Evolutionary conservation across 1,140 invertebrate genomes (phyloP).

Genomic region (Orius laevigatus): DNA sequence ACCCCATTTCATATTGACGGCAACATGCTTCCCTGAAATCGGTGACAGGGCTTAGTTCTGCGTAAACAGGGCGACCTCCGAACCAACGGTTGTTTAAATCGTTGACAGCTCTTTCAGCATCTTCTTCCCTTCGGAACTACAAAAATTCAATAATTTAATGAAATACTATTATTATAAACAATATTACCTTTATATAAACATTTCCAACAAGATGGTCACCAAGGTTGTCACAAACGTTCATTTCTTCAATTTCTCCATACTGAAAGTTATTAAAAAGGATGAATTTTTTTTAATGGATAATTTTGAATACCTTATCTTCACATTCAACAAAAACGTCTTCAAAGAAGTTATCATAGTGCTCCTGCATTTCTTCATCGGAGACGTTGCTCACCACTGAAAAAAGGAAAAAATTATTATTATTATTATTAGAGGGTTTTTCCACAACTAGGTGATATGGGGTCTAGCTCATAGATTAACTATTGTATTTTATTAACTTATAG

Average conservation of each 20-base stretch:
- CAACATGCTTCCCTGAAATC: constrained; percentile 98
- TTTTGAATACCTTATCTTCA: constrained; percentile 62
- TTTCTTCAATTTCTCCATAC: constrained; percentile 98
- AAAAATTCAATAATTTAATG: constrained; percentile 19
- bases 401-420: constrained; percentile 13
- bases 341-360: constrained; percentile 99
- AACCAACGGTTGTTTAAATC: constrained; percentile 99
- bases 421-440: no score
- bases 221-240: constrained; percentile 99
- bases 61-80: constrained; percentile 93
- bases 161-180: constrained; percentile 3
- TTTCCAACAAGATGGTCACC: constrained; percentile 96
- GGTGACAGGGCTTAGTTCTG: constrained; percentile 94
- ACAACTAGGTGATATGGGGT: neutral
- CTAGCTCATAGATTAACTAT: neutral
- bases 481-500: constrained; percentile 6
- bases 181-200: constrained; percentile 83
- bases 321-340: constrained; percentile 98
- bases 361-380: constrained; percentile 94
- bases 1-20: constrained; percentile 97
- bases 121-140: constrained; percentile 91
- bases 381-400: constrained; percentile 68
- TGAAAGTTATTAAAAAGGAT: constrained; percentile 24
- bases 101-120: constrained; percentile 91
- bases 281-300: neutral